Base-by-base conservation (phyloP, 1,140 invertebrate species). In the Periplaneta americana region DNA sequence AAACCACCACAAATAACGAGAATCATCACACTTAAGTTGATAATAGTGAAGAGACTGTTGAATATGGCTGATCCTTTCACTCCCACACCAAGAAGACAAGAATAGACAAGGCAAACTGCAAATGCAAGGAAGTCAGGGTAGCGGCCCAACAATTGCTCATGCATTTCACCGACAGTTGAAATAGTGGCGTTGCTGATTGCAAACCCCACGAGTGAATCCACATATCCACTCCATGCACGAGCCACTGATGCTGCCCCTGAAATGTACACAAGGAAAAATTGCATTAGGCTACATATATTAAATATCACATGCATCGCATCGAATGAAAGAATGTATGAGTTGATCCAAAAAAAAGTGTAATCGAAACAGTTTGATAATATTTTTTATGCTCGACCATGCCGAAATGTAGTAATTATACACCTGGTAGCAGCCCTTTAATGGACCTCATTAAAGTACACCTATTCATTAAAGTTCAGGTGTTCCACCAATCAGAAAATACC, bases 221-320 rank as follows among this genome's bases (percentile, higher is more conserved):
- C 92, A 85, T 97, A 98, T 18, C 96, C 96, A 83, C 96, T 97
- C 96, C 96, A 98, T 3, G 97, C 97, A 84, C 97, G 92, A 0
- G 96, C 96, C 33, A 98, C 96, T 0, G 96, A 96, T 0, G 97
- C 97, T 10, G 96, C 95, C 17, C 95, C 95, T 93, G 87, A 82
- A 88, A 66, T 66, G n/a, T n/a, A 66, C 22, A 66, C 0, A 66
- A 28, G 22, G 8, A 66, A n/a, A n/a, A 66, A 66, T n/a, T n/a
- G n/a, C n/a, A n/a, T n/a, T n/a, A n/a, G n/a, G n/a, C n/a, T n/a
- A n/a, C n/a, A n/a, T n/a, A n/a, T n/a, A n/a, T n/a, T n/a, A n/a
- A n/a, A n/a, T n/a, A n/a, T n/a, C n/a, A n/a, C n/a, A n/a, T n/a
- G n/a, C n/a, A n/a, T n/a, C n/a, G n/a, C n/a, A n/a, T n/a, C n/a